Conservation (phyloP, 2,888 invertebrate species). For the Apeira syringaria region DNA sequence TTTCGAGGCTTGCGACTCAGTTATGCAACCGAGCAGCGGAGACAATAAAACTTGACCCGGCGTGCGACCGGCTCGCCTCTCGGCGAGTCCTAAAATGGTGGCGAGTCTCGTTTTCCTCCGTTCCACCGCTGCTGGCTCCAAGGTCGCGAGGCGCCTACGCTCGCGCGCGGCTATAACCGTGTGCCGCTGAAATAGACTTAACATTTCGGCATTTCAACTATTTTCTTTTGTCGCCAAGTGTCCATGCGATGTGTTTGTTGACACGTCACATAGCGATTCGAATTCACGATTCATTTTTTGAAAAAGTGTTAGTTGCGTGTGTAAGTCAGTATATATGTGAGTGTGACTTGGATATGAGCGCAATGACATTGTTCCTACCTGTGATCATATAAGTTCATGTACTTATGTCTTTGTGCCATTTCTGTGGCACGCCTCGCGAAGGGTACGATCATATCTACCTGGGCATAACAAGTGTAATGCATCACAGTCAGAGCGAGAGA, state of each 20-base stretch:
- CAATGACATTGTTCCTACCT: constrained; percentile 29
- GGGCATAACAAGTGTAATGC: constrained; percentile 55
- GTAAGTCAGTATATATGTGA: constrained; percentile 41
- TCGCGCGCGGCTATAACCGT: constrained; percentile 69
- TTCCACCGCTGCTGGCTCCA: constrained; percentile 67
- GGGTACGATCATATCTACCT: constrained; percentile 38
- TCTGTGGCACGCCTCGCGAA: constrained; percentile 45
- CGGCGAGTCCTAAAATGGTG: constrained; percentile 79
- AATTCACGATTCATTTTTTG: constrained; percentile 42
- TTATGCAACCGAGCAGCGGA: constrained; percentile 75
- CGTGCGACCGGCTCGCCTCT: constrained; percentile 61
- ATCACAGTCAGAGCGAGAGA: constrained; percentile 49
- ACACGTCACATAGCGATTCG: constrained; percentile 49
- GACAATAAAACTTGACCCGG: constrained; percentile 80
- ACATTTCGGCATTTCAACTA: constrained; percentile 70
- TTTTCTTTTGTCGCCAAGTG: constrained; percentile 71
- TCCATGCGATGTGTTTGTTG: constrained; percentile 52
- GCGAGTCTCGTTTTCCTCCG: constrained; percentile 74
- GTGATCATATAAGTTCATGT: constrained; percentile 45
- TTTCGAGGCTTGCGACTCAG: constrained; percentile 61
- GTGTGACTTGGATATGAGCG: constrained; percentile 9
- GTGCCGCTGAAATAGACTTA: constrained; percentile 74
- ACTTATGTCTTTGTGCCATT: constrained; percentile 43
- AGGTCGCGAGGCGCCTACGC: constrained; percentile 81
- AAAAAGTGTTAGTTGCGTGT: constrained; percentile 52